Conservation (phyloP, 1,140 invertebrate genomes). For the Pseudoatta argentina region DNA sequence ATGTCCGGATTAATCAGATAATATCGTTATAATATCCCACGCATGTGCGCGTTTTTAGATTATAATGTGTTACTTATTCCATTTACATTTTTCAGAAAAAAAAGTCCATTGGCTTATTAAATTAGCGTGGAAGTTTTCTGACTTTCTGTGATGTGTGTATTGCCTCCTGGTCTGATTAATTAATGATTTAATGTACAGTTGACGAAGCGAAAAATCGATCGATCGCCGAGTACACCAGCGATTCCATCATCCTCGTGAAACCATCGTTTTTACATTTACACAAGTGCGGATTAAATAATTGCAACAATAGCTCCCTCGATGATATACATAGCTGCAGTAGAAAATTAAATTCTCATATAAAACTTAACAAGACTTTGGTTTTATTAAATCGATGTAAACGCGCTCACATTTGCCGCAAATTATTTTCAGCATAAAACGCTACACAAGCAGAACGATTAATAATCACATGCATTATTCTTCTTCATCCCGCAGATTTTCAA, state of each 20-base stretch:
- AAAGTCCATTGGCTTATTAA: conserved; percentile 62
- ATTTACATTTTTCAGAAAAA: conserved; percentile 6
- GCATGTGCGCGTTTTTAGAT: conserved; percentile 52
- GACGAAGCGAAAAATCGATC: conserved; percentile 42
- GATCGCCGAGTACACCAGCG: conserved; percentile 28
- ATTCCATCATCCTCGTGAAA: conserved; percentile 28
- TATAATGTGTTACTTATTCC: conserved; percentile 55
- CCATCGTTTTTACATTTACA: conserved; percentile 18
- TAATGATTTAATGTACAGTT: conserved; percentile 37
- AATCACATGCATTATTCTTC: conserved; percentile 58
- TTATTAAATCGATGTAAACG: conserved; percentile 46
- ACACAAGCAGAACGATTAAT: conserved; percentile 34
- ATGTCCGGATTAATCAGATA: conserved; percentile 65
- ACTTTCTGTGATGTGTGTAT: conserved; percentile 18
- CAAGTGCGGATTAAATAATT: conserved; percentile 25
- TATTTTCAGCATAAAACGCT: conserved; percentile 22
- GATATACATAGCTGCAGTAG: not conserved
- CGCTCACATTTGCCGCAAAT: conserved; percentile 36
- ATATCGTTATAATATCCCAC: conserved; percentile 17
- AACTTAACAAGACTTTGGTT: conserved; percentile 37
- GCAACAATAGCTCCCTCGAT: conserved; percentile 30
- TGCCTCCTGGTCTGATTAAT: conserved; percentile 27
- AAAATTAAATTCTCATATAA: conserved; percentile 45
- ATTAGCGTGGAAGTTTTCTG: conserved; percentile 55
- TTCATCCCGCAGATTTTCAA: conserved; percentile 54